Percentiles rank a stretch among this genome's conserved stretches.
phyloP scores from a whole-genome alignment of 53 echinoderm and acorn worm genomes.

The Paracentrotus lividus region DNA sequence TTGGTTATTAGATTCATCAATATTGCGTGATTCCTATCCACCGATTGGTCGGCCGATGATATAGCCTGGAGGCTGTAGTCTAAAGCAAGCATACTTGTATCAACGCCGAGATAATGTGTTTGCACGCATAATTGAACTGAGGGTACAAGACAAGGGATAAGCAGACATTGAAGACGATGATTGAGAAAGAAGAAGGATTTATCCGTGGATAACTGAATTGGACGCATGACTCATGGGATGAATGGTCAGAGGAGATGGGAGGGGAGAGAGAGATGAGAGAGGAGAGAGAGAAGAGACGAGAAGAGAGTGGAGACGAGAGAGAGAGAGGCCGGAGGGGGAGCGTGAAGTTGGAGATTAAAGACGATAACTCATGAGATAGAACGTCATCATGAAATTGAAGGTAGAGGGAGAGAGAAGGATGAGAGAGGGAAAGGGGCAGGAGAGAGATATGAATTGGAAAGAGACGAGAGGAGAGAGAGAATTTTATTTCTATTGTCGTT shows the following conservation, averaged over 20 bases:
- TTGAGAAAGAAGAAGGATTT: not conserved
- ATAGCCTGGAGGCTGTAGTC: constrained; percentile 12
- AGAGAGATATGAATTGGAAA: too few species aligned
- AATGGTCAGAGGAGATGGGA: not conserved
- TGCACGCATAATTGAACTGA: constrained; percentile 28
- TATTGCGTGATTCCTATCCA: constrained; percentile 38
- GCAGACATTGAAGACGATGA: not conserved
- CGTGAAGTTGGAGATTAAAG: too few species aligned
- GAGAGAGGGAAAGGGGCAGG: not conserved
- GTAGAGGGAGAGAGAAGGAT: not conserved
- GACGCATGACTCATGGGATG: not conserved
- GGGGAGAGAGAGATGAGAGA: not conserved
- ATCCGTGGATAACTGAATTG: too few species aligned
- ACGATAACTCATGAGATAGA: too few species aligned
- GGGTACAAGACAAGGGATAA: not conserved
- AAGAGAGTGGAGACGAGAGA: not conserved
- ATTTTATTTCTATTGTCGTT: too few species aligned
- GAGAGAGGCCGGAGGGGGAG: too few species aligned
- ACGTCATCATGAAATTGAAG: too few species aligned
- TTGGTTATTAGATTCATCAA: constrained; percentile 39
- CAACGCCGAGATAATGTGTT: constrained; percentile 44
- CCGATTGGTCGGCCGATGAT: not conserved
- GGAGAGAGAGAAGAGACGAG: not conserved
- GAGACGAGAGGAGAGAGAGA: too few species aligned
- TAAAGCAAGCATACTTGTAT: constrained; percentile 38